A percentile compares a stretch with the other conserved stretches of the same genome.
phyloP scores from a whole-genome alignment of 1,140 invertebrate genomes.

The Hermetia illucens region DNA sequence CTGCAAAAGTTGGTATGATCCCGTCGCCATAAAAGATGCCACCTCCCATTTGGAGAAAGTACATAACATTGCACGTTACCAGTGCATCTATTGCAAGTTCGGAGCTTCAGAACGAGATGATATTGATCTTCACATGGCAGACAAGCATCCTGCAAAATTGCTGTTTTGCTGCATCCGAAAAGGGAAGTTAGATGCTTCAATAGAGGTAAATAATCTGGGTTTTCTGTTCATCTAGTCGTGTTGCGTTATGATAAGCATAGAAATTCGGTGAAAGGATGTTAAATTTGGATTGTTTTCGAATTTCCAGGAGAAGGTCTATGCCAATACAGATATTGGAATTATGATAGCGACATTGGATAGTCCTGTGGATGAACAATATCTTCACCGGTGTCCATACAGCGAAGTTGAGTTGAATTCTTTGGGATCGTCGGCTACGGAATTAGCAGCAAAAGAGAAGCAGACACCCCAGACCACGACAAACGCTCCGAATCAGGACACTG shows the following conservation, averaged over 20 bases:
- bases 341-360: constrained; percentile 31
- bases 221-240: too few species aligned
- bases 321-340: too few species aligned
- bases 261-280: too few species aligned
- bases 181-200: too few species aligned
- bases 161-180: too few species aligned
- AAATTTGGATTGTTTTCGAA: too few species aligned
- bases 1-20: not conserved
- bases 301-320: too few species aligned
- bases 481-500: not conserved
- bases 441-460: not conserved
- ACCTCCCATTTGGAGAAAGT: constrained; percentile 6
- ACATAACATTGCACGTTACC: constrained; percentile 27
- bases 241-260: too few species aligned
- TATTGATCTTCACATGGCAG: constrained; percentile 40
- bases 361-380: constrained; percentile 18
- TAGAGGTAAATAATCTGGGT: too few species aligned
- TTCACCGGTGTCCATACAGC: not conserved
- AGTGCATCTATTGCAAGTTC: constrained; percentile 30
- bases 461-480: not conserved
- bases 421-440: not conserved
- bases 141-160: constrained; percentile 41
- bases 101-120: constrained; percentile 33
- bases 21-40: not conserved
- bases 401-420: constrained; percentile 6